Evolutionary conservation across 1,140 invertebrate species (phyloP), one percentile per base, ranked within the genome.

Genomic region (Neuroterus valhalla): DNA sequence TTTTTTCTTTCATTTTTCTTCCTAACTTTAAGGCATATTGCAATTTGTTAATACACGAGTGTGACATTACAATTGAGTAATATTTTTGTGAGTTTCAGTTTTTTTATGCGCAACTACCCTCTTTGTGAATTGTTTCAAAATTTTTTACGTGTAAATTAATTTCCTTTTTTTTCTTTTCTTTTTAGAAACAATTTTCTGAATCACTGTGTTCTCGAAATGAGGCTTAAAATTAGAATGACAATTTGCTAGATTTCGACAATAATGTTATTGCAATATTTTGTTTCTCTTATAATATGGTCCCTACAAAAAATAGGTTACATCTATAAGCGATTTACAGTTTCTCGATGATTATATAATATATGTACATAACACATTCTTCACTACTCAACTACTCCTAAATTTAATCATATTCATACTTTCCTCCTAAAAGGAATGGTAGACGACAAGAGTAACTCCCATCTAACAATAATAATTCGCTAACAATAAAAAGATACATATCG

Each of bases 291-390:
- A 78, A 81, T 87, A 87, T 87, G 86, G 84, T 87, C 85, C 85
- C 85, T 88, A 88, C 81, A 86, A 87, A 88, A 88, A 87, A 88
- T 87, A 87, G 84, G 82, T 83, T 87, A 88, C 78, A 84, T 87
- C 84, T 87, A 87, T 85, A 88, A 87, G 86, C 85, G 81, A 75
- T 76, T 87, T 85, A 82, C 75, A 76, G 79, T 81, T 78, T 75
- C 71, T 74, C 75, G 77, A 83, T 82, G 81, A 74, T 83, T 50
- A 78, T 74, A 43, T 75, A 84, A 78, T 81, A 48, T 83, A 85
- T 82, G 67, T 82, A 84, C 82, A 85, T 79, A 84, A 84, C 82
- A 85, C 74, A 82, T 78, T 75, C 72, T 78, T 72, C 70, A 75
- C 79, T 78, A 76, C 50, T 71, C 70, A 69, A 68, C 48, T 81